These are phyloP conservation scores for Odobenus rosmarus DNA, from an alignment of 2,113 vertebrate species.

Conservation along the genomic window DNA sequence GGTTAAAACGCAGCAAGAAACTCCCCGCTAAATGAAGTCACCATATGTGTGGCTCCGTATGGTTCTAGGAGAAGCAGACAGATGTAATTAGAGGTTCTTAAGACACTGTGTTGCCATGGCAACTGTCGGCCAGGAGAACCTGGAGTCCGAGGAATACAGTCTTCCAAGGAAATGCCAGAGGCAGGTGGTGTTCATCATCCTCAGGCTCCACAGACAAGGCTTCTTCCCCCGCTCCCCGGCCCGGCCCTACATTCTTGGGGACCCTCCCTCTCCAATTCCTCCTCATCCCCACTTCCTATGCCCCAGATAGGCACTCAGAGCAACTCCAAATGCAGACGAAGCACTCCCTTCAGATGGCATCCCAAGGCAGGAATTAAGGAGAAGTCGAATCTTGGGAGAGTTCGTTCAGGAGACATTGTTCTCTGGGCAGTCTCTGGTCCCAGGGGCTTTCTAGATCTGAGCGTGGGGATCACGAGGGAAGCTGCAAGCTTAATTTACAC, in stretches of 20 bases:
- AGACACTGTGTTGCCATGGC: slow-evolving; percentile 71
- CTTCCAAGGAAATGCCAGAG: background rate
- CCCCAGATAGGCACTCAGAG: background rate
- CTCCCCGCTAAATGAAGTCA: slow-evolving; percentile 70
- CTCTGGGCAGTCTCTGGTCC: background rate
- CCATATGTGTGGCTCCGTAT: slow-evolving; percentile 58
- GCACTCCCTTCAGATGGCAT: background rate
- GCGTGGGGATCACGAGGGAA: background rate
- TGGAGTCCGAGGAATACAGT: background rate
- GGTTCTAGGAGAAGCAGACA: slow-evolving; percentile 76
- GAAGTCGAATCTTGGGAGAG: background rate
- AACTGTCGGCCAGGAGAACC: slow-evolving; percentile 68
- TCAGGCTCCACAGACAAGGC: background rate
- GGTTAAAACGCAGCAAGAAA: slow-evolving; percentile 71
- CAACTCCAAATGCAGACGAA: background rate
- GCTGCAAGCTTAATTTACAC: background rate
- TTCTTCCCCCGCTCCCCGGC: background rate
- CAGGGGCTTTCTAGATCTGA: background rate
- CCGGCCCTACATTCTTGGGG: background rate
- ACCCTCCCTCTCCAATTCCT: background rate
- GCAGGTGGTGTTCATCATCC: background rate
- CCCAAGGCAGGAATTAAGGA: background rate
- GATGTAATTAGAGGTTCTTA: slow-evolving; percentile 75
- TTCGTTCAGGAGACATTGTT: background rate
- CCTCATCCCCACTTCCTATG: background rate